Evolutionary conservation across 2,797 vertebrate genomes (phyloP).

Genomic region (Lacerta bilineata): DNA sequence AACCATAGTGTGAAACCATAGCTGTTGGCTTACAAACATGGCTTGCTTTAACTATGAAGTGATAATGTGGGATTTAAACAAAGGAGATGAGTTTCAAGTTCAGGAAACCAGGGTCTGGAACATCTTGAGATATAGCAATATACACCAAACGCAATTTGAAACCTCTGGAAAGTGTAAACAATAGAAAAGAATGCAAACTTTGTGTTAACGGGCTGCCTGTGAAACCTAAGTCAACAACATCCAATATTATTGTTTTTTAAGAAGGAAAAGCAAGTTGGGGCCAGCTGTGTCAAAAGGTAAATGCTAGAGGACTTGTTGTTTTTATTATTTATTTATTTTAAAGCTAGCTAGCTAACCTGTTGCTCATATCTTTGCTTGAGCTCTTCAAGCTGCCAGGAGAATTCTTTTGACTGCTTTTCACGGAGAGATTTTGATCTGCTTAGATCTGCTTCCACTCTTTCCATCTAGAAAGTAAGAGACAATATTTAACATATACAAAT

Average conservation of each 20-base stretch:
- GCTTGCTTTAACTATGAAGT: too few species aligned
- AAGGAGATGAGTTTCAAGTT: too few species aligned
- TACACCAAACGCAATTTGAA: background rate
- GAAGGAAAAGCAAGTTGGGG: background rate
- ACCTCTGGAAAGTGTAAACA: background rate
- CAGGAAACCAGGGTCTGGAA: too few species aligned
- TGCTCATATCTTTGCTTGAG: constrained; percentile 87
- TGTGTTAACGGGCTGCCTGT: background rate
- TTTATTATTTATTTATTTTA: constrained; percentile 26
- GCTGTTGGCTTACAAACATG: background rate
- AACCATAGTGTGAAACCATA: background rate
- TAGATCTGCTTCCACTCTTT: constrained; percentile 92
- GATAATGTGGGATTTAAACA: too few species aligned
- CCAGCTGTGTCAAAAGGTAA: background rate
- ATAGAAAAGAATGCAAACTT: background rate
- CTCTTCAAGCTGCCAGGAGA: constrained; percentile 87
- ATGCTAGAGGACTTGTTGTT: background rate
- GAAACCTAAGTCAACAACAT: background rate
- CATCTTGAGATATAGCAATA: too few species aligned
- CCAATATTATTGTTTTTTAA: background rate
- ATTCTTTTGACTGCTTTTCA: constrained; percentile 92
- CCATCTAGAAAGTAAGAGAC: constrained; percentile 86
- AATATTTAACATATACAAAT: constrained; percentile 72
- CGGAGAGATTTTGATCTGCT: constrained; percentile 88
- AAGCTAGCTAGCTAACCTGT: constrained; percentile 82